Base-by-base conservation (phyloP, 2,888 invertebrate genomes). In the Adineta ricciae region DNA sequence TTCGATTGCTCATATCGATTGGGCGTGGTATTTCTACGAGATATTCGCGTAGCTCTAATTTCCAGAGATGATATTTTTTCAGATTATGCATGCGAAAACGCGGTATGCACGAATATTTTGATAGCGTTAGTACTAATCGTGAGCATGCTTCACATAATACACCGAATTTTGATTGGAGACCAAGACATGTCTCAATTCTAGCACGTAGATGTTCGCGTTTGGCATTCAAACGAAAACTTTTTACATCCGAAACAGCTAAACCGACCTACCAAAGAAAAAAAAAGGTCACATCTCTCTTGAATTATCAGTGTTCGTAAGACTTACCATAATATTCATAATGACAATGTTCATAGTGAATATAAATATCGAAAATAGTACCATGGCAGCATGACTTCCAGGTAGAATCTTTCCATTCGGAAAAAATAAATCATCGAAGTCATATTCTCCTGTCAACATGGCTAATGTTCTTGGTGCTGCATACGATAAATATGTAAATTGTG, bases 291-390 rank as follows among this genome's bases (percentile, higher is more conserved):
- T n/a, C n/a, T n/a, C n/a, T n/a, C n/a, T n/a, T n/a, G n/a, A n/a
- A n/a, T n/a, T n/a, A n/a, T n/a, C n/a, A n/a, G n/a, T n/a, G 16
- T 21, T 19, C 46, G 5, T 8, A 46, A 46, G 11, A 46, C 46
- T n/a, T 78, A 78, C 78, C 78, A 78, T 78, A n/a, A 78, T 78
- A 41, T 78, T 78, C 78, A 78, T 41, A 41, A 78, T 78, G 14
- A 78, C 78, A 78, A 78, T 78, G n/a, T 78, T 78, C 78, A 78
- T 78, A 1, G 78, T 78, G n/a, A 78, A 78, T 41, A 41, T 41
- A 78, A 78, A 78, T 41, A 16, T 78, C n/a, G 41, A 41, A 14
- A 41, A 38, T 9, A 78, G 41, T 41, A 78, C 78, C 78, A 78
- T 78, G 2, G 78, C 78, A 14, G 78, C 78, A 41, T 78, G 41